Evolutionary conservation across 2,888 invertebrate species (phyloP).

Genomic region (Synergus laeviventris): DNA sequence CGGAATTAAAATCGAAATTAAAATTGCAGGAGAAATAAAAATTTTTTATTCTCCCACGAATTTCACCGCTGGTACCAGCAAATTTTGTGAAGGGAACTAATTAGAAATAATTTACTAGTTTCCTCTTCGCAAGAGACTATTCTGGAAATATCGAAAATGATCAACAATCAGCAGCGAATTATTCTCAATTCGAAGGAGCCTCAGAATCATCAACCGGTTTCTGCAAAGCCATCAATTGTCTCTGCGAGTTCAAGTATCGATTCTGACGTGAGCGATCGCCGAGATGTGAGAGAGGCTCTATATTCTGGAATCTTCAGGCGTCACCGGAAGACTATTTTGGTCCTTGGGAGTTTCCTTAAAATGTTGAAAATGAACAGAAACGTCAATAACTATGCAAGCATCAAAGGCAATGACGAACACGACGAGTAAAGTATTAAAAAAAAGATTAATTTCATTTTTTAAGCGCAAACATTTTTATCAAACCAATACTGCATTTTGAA

Average conservation of each 20-base stretch:
- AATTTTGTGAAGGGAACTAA: too few species aligned
- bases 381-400: slow-evolving; percentile 74
- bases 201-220: slow-evolving; percentile 67
- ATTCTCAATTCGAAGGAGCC: slow-evolving; percentile 68
- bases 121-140: background rate
- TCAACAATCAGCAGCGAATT: slow-evolving; percentile 72
- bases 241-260: slow-evolving; percentile 72
- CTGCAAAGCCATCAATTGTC: slow-evolving; percentile 72
- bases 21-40: too few species aligned
- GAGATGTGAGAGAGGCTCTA: slow-evolving; percentile 73
- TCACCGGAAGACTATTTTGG: slow-evolving; percentile 74
- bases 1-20: background rate
- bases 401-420: slow-evolving; percentile 73
- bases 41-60: too few species aligned
- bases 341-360: slow-evolving; percentile 74
- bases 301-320: slow-evolving; percentile 74
- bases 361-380: slow-evolving; percentile 75
- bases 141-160: slow-evolving; percentile 61
- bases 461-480: background rate
- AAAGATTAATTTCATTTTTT: background rate
- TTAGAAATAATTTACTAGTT: too few species aligned
- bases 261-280: slow-evolving; percentile 73
- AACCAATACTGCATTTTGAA: background rate
- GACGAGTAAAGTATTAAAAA: slow-evolving; percentile 59
- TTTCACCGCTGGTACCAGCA: too few species aligned